These are phyloP conservation scores for Noctua janthina DNA, from an alignment of 2,888 invertebrate species.

Conservation along the genomic window DNA sequence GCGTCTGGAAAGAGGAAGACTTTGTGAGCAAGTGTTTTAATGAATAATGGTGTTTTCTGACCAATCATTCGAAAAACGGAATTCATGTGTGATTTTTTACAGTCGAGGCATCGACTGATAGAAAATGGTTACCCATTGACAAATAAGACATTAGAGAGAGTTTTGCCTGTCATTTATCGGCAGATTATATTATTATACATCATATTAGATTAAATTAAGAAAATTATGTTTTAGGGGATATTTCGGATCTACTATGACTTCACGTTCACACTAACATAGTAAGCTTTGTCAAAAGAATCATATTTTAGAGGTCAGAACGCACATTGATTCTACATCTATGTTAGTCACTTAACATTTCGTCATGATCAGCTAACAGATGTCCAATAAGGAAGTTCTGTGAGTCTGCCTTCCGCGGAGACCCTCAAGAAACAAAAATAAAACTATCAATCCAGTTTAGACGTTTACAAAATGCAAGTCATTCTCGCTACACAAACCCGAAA, in stretches of 20 bases:
- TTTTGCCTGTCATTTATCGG: neutral
- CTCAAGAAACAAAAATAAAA: constrained; percentile 28
- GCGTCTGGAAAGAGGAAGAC: constrained; percentile 76
- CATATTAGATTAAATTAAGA: neutral
- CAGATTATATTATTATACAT: neutral
- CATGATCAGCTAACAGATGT: constrained; percentile 10
- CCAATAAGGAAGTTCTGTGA: neutral
- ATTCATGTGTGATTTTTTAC: neutral
- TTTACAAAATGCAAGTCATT: neutral
- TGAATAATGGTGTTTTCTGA: neutral
- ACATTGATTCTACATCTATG: neutral
- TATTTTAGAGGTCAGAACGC: constrained; percentile 1
- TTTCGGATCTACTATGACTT: neutral
- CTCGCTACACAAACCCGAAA: neutral
- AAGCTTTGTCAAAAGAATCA: neutral
- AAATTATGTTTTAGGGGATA: neutral
- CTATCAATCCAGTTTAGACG: neutral
- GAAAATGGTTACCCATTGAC: neutral
- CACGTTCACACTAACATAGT: neutral
- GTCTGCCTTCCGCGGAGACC: constrained; percentile 32
- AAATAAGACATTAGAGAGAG: neutral
- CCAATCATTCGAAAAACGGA: neutral
- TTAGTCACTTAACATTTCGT: constrained; percentile 24
- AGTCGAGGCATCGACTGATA: neutral
- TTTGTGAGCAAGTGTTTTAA: neutral